Base-by-base conservation (phyloP, 2,113 vertebrate species). In the Thunnus maccoyii region DNA sequence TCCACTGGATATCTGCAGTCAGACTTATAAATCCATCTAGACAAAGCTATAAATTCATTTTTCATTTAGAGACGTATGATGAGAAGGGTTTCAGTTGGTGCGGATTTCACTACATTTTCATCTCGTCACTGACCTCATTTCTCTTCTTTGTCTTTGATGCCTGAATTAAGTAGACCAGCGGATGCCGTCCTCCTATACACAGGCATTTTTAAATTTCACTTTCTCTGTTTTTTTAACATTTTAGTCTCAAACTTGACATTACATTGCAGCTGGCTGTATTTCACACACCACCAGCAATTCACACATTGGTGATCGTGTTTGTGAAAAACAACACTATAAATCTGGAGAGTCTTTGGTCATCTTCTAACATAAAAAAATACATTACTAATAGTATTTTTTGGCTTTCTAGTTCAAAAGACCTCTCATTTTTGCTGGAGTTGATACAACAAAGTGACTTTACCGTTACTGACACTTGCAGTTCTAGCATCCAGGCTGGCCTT, bases 401-500 rank as follows among this genome's bases (percentile, higher is more conserved):
- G 16, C 9, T 25, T 68, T 64, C 11, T 8, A 46, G 16, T 2
- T 15, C 20, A 17, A 30, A 67, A 18, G 15, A 52, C 32, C 0
- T 52, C 0, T 32, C 17, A 1, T 30, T 27, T 72, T 57, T 63
- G 32, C n/a, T 9, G 46, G 54, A 57, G 3, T 6, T 27, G n/a
- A 81, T 47, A 10, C 64, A 25, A 58, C 30, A 64, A 67, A 48
- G 64, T 44, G 36, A 81, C 12, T 15, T 87, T 95, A 99, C 97
- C 96, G 80, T 94, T 97, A 83, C 81, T 92, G 95, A 88, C 79
- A 5, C 78, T 48, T 1, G 89, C 73, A 14, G 93, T 87, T 64
- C 93, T 88, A 76, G 94, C 92, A 15, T 94, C 94, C 76, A 92
- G 92, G 86, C 79, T 96, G 91, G 97, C 96, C 93, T 97, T 98